Base-by-base conservation (phyloP, 2,113 vertebrate species). In the Anguilla rostrata region DNA sequence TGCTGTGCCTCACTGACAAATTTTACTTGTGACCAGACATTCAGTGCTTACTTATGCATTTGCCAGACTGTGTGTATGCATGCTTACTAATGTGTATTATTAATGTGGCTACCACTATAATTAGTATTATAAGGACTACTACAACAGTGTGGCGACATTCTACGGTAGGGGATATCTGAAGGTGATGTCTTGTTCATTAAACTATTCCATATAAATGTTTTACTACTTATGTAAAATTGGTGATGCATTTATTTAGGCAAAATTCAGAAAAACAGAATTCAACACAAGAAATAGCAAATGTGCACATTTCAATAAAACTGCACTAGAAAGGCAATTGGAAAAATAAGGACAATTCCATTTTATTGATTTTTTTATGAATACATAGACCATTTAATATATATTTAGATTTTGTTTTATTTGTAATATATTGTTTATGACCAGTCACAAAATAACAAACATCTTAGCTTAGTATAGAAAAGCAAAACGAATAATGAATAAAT, bases 341-440 rank as follows among this genome's bases (percentile, higher is more conserved):
- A 95, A 94, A 93, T 90, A 92, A 92, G 87, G 90, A 88, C 79
- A 60, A 94, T 92, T 94, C 91, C 93, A 93, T 93, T 94, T 93
- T 92, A 89, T 90, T 92, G 63, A 71, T 89, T 92, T 93, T 93
- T 91, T 92, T 93, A 93, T 90, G 94, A 90, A 89, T 93, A 96
- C 94, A 95, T 94, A 91, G 90, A 95, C 94, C 93, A 94, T 95
- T 93, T 91, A 93, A 93, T 94, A 93, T 92, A 92, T 92, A 88
- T 93, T 91, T 91, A 89, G 85, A 91, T 91, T 93, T 87, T 91
- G 90, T 92, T 66, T 92, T 93, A 84, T 93, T 92, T 92, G 90
- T 90, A 92, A 88, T 92, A 91, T 89, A 94, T 89, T 90, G 39
- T 87, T 81, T 88, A 89, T 90, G 91, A 94, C 88, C 91, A 89